Evolutionary conservation across 2,888 invertebrate genomes (phyloP), one percentile per base, ranked within the genome.

Genomic region (Nomada goodeniana): DNA sequence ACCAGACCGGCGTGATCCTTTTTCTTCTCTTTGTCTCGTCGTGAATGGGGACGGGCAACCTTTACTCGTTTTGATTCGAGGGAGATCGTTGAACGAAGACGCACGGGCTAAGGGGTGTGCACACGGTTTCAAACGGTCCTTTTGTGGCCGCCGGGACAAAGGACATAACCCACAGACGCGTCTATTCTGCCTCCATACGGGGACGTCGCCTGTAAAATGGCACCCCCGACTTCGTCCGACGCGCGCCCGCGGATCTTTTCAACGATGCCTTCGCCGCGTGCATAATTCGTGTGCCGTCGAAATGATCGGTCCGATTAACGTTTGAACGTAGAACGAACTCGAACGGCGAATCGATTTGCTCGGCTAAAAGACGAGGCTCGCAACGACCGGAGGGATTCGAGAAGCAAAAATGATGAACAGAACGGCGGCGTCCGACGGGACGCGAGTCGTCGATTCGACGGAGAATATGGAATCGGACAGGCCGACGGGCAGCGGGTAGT

Each of bases 81-180:
- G 42, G 18, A 50, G 74, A 76, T 72, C 68, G 64, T 53, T 65
- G 67, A 68, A 72, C 63, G 72, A 82, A 80, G 76, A 76, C 44
- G 81, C 63, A 74, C 60, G 52, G n/a, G 71, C 26, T 59, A 71
- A 74, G 63, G 81, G 81, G 63, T 47, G 63, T 20, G 61, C 65
- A 59, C 64, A 60, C 29, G 64, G 77, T 81, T 81, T 74, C 13
- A 83, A 77, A 82, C 83, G 77, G 59, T 74, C 71, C 82, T 82
- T 83, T 83, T 83, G 83, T 81, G 70, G 18, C 57, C 26, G 42
- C 10, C 47, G 57, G 71, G 74, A 83, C 83, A 83, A 83, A 83
- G 64, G 77, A 71, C 64, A 65, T 75, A 57, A 74, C 80, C 80
- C 80, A 65, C 68, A 67, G 77, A 71, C 73, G 44, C 80, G 75